These are phyloP conservation scores for Leistus spinibarbis DNA, from an alignment of 2,888 invertebrate species.

Conservation along the genomic window DNA sequence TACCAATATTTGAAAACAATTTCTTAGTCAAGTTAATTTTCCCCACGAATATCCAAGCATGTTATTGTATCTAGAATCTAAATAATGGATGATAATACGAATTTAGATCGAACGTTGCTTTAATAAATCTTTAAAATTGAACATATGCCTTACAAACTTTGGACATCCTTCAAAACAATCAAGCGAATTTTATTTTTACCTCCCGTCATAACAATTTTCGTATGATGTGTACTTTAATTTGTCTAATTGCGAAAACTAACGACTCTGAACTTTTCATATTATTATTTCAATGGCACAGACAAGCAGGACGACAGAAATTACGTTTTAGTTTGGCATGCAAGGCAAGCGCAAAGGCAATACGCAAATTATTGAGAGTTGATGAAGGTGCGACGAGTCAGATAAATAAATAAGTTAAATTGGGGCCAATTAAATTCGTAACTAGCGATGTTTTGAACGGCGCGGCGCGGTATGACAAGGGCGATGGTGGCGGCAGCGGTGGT, in stretches of 20 bases:
- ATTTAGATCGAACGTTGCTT: too few species aligned
- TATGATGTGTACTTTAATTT: neutral
- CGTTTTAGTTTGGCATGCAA: neutral
- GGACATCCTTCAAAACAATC: neutral
- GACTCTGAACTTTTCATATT: neutral
- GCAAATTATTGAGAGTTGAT: neutral
- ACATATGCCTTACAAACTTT: too few species aligned
- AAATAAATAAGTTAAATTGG: slow-evolving; percentile 18
- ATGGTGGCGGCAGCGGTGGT: neutral
- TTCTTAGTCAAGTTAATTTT: too few species aligned
- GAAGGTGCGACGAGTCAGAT: neutral
- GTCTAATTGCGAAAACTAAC: neutral
- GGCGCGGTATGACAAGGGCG: neutral
- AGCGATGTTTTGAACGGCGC: neutral
- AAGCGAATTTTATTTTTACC: too few species aligned
- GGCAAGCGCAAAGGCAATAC: neutral
- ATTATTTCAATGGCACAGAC: neutral
- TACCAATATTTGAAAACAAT: too few species aligned
- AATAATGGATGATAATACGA: too few species aligned
- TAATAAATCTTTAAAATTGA: too few species aligned
- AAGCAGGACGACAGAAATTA: neutral
- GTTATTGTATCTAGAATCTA: too few species aligned
- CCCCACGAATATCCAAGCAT: too few species aligned
- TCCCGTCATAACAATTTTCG: neutral
- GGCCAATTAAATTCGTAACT: slow-evolving; percentile 22